Evolutionary conservation across 2,113 vertebrate genomes (phyloP), one percentile per base, ranked within the genome.

Genomic region (Neodon shergylaensis): DNA sequence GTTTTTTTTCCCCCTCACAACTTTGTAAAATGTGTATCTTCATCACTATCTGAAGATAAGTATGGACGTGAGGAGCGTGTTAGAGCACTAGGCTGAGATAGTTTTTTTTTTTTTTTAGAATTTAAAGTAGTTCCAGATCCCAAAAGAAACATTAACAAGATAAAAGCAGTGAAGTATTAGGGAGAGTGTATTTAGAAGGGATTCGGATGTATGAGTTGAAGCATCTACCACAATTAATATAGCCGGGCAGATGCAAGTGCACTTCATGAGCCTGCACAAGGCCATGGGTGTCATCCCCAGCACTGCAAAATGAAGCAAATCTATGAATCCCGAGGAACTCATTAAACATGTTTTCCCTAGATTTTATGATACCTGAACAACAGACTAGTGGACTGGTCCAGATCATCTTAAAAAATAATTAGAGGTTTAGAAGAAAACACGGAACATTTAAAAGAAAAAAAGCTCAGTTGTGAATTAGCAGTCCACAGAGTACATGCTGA

Each of bases 91-190:
- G 21, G 47, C 26, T 42, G 84, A 84, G 74, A 54, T 10, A 58
- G 12, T 81, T 54, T 58, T 58, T 58, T 17, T 54, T 58, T 4
- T 58, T 58, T 58, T 92, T 33, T 76, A 90, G 33, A 95, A 65
- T 73, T 52, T 82, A 17, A 47, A 84, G 84, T 74, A 97, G 84
- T 33, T 76, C 31, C 58, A 68, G 81, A 65, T 83, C n/a, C 33
- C 61, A 88, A 96, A 68, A 93, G 77, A 52, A 96, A 94, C 22
- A 88, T 88, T 42, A 52, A 52, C 79, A 85, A 92, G 94, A 74
- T 63, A 93, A 90, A 95, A 33, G 88, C 83, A 86, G 70, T 36
- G 88, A 84, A 44, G 72, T 90, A 79, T 14, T 92, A 81, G 65
- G 85, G 54, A 84, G 49, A 4, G 0, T 68, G 81, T 76, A 78